phyloP scores from a whole-genome alignment of 2,888 invertebrate species.

The Drosophila longiperda region DNA sequence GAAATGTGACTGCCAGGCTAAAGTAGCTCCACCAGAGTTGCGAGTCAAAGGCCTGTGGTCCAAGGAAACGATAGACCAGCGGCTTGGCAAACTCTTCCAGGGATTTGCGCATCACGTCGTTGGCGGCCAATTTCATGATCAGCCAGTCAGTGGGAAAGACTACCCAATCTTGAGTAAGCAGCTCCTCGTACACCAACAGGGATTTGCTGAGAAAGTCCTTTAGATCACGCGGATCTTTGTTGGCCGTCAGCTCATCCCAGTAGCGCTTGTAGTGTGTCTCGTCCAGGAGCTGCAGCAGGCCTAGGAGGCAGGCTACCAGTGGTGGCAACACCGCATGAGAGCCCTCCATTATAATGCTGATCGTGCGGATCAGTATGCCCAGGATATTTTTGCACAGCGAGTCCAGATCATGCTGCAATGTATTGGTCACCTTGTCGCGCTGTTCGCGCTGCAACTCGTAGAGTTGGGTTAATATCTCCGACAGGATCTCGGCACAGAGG shows the following conservation, averaged over 20 bases:
- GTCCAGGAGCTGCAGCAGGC: conserved; percentile 93
- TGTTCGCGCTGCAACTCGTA: conserved; percentile 86
- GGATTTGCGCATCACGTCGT: conserved; percentile 93
- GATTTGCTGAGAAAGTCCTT: conserved; percentile 94
- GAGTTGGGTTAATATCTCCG: conserved; percentile 90
- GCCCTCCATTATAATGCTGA: conserved; percentile 92
- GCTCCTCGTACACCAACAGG: conserved; percentile 87
- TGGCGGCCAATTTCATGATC: conserved; percentile 94
- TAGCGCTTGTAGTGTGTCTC: conserved; percentile 94
- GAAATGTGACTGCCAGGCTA: conserved; percentile 91
- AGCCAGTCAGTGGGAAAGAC: conserved; percentile 95
- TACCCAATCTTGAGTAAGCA: conserved; percentile 84
- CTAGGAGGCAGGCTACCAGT: conserved; percentile 94
- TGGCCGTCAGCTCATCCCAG: conserved; percentile 91
- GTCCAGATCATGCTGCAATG: conserved; percentile 91
- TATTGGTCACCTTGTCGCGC: conserved; percentile 86
- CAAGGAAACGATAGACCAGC: conserved; percentile 92
- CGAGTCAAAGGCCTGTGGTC: conserved; percentile 90
- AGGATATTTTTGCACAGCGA: conserved; percentile 92
- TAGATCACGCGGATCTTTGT: conserved; percentile 90
- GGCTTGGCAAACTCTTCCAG: conserved; percentile 95
- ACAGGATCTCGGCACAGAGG: conserved; percentile 94
- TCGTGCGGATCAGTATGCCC: conserved; percentile 94
- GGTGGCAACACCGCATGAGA: conserved; percentile 89
- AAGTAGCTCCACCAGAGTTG: conserved; percentile 92